Percentiles rank a stretch among this genome's conserved stretches.
These are phyloP conservation scores for Todiramphus chloris DNA, from an alignment of 2,113 vertebrate species.

Conservation along the genomic window DNA sequence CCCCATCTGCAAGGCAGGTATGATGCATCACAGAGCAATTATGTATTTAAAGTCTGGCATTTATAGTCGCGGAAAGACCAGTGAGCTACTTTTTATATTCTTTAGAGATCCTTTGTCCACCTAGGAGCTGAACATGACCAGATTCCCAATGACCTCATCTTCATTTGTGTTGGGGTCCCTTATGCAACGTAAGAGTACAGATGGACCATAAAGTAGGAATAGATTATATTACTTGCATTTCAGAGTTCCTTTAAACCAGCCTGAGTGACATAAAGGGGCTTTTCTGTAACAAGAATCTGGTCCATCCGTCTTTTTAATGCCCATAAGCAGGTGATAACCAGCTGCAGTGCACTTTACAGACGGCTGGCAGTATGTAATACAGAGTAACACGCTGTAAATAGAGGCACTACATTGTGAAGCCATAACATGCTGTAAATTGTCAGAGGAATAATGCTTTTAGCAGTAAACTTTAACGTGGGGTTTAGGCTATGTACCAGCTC, in stretches of 20 bases:
- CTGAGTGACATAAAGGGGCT: neutral
- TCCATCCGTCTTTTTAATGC: constrained; percentile 19
- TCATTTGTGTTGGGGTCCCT: neutral
- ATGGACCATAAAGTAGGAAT: neutral
- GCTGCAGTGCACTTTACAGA: constrained; percentile 26
- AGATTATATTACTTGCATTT: neutral
- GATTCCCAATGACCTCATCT: neutral
- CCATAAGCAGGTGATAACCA: neutral
- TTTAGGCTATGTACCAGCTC: neutral
- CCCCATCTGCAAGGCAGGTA: neutral
- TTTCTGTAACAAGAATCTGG: neutral
- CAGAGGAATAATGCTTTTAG: constrained; percentile 21
- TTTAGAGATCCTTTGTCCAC: neutral
- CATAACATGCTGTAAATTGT: neutral
- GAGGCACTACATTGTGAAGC: neutral
- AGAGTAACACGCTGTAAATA: constrained; percentile 33
- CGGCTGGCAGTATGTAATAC: constrained; percentile 8
- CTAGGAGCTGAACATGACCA: neutral
- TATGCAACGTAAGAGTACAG: neutral
- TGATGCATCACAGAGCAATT: neutral
- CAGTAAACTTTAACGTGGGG: neutral
- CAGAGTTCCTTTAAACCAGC: neutral
- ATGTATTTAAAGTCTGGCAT: neutral
- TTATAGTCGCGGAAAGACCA: neutral
- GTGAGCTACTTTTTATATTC: neutral